Conservation (phyloP, 1,140 invertebrate species). For the Frieseomelitta varia region DNA sequence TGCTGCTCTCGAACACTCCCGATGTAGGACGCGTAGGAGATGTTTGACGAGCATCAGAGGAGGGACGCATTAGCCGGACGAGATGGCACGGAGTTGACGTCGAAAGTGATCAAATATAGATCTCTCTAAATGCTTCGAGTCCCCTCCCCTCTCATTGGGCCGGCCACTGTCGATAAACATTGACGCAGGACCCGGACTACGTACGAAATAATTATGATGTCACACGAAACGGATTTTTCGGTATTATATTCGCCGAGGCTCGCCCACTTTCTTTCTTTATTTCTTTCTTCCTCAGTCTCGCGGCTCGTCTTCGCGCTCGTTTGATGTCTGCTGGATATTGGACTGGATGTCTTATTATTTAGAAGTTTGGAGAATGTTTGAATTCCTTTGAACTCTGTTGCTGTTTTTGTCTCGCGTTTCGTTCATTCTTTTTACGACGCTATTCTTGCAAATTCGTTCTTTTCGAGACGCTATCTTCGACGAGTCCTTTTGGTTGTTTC, state of each 20-base stretch:
- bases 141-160: conserved; percentile 14
- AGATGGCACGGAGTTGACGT: conserved; percentile 67
- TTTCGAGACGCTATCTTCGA: no score
- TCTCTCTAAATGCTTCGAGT: conserved; percentile 68
- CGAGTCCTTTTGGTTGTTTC: no score
- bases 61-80: conserved; percentile 72
- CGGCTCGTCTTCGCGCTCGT: neutral
- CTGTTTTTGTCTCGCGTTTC: neutral
- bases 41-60: conserved; percentile 72
- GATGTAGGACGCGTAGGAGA: conserved; percentile 65
- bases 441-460: neutral
- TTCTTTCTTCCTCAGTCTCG: neutral
- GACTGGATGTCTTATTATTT: neutral
- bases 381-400: neutral
- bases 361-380: no score
- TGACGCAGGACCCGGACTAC: conserved; percentile 46
- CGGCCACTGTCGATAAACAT: conserved; percentile 59
- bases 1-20: conserved; percentile 64
- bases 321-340: no score
- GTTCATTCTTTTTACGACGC: neutral
- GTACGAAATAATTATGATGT: conserved; percentile 61
- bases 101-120: conserved; percentile 76
- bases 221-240: conserved; percentile 8
- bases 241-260: neutral
- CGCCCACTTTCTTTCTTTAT: neutral